Evolutionary conservation across 2,888 invertebrate species (phyloP).

Genomic region (Thymelicus lineola): DNA sequence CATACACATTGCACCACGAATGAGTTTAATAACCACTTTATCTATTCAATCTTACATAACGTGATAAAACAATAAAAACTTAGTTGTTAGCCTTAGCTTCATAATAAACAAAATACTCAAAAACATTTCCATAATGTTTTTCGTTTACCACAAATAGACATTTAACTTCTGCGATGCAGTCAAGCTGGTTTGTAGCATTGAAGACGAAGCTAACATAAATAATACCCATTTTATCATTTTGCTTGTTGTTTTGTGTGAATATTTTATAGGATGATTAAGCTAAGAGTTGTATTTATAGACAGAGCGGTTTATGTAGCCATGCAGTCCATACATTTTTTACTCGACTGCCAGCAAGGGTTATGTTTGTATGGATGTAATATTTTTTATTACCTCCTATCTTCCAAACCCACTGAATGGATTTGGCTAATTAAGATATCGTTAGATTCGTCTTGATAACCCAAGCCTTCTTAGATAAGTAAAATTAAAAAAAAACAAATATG

Average conservation of each 20-base stretch:
- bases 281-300: too few species aligned
- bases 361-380: too few species aligned
- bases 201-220: constrained; percentile 56
- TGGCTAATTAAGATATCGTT: too few species aligned
- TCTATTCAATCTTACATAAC: constrained; percentile 13
- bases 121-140: constrained; percentile 12
- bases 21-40: constrained; percentile 43
- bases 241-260: background rate
- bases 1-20: constrained; percentile 54
- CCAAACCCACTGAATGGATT: too few species aligned
- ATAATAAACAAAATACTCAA: constrained; percentile 5
- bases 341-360: too few species aligned
- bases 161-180: constrained; percentile 49
- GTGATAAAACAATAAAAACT: constrained; percentile 14
- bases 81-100: constrained; percentile 8
- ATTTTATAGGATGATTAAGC: background rate
- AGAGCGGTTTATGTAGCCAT: background rate
- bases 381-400: too few species aligned
- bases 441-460: too few species aligned
- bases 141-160: constrained; percentile 21
- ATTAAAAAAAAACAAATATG: too few species aligned
- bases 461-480: too few species aligned
- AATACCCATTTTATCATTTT: constrained; percentile 17
- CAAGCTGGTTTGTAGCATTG: constrained; percentile 60
- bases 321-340: constrained; percentile 4